A percentile compares a stretch with the other conserved stretches of the same genome.
Evolutionary conservation across 2,888 invertebrate genomes (phyloP).

Genomic region (Tillus elongatus): DNA sequence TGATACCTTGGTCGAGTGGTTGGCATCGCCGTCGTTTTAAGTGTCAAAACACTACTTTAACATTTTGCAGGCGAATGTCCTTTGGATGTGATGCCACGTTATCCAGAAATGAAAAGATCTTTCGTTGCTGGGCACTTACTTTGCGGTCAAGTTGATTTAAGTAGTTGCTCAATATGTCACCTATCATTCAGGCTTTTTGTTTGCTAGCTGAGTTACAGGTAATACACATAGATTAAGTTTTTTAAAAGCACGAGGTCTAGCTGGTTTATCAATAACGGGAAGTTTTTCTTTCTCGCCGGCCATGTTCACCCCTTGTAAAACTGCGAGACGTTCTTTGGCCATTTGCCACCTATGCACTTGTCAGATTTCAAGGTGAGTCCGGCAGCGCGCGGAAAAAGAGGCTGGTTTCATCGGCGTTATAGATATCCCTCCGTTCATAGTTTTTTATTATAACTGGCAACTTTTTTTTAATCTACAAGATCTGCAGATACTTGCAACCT

Average conservation of each 20-base stretch:
- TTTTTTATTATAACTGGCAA: too few species aligned
- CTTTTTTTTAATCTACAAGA: too few species aligned
- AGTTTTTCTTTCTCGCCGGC: too few species aligned
- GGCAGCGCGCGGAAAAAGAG: constrained; percentile 9
- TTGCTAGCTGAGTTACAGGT: constrained; percentile 14
- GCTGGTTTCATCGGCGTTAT: constrained; percentile 10
- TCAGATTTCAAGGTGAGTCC: constrained; percentile 7
- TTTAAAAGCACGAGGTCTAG: constrained; percentile 8
- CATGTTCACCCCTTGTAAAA: too few species aligned
- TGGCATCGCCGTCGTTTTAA: constrained; percentile 12
- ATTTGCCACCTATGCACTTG: constrained; percentile 8
- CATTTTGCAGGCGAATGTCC: not conserved
- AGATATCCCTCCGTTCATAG: constrained; percentile 6
- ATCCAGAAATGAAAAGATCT: too few species aligned
- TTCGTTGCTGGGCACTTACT: too few species aligned
- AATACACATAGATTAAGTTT: constrained; percentile 7
- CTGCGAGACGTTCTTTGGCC: constrained; percentile 10
- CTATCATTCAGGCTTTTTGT: constrained; percentile 20
- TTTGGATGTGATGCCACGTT: too few species aligned
- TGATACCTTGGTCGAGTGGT: constrained; percentile 11
- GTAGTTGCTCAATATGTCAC: constrained; percentile 15
- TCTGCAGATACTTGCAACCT: too few species aligned
- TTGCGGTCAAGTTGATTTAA: not conserved
- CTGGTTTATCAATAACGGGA: constrained; percentile 12
- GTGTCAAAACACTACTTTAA: constrained; percentile 10